Evolutionary conservation across 2,797 vertebrate genomes (phyloP).

Genomic region (Takifugu rubripes): DNA sequence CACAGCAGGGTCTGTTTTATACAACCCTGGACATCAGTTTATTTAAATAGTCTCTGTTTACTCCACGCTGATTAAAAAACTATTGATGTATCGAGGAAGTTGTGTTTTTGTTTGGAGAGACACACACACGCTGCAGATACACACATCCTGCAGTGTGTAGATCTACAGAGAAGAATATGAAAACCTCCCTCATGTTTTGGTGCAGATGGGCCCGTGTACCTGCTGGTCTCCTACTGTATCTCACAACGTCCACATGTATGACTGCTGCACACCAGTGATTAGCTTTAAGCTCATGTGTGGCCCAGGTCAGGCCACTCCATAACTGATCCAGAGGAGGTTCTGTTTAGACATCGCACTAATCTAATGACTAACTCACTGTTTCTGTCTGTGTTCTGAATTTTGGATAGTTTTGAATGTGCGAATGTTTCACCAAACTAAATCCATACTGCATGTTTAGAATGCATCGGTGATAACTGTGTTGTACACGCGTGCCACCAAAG

Average conservation of each 20-base stretch:
- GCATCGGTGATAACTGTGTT: not conserved
- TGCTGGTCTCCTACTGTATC: not conserved
- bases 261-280: not conserved
- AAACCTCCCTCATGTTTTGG: no score
- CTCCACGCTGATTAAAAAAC: conserved; percentile 19
- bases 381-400: not conserved
- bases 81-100: conserved; percentile 4
- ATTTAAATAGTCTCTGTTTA: conserved; percentile 17
- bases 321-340: no score
- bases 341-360: no score
- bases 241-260: not conserved
- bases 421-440: conserved; percentile 7
- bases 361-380: no score
- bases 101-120: not conserved
- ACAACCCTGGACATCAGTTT: conserved; percentile 17
- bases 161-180: no score
- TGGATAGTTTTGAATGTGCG: not conserved
- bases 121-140: not conserved
- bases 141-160: not conserved
- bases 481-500: not conserved
- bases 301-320: no score
- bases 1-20: not conserved
- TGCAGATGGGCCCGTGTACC: not conserved
- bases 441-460: not conserved
- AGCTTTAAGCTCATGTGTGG: no score